Conservation (phyloP, 2,888 invertebrate genomes). For the Aporophyla lueneburgensis region DNA sequence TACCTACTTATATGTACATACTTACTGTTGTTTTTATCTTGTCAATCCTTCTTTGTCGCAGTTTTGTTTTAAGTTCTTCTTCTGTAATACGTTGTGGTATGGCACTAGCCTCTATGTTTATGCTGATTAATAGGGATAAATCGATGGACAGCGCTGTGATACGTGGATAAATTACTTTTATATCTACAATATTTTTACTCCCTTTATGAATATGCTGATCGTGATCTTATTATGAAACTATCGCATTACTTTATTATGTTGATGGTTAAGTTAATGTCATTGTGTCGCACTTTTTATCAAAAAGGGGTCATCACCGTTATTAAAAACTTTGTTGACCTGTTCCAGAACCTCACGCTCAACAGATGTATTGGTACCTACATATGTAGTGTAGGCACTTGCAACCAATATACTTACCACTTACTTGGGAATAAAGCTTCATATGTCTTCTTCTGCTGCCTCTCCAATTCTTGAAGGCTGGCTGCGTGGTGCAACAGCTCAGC, state of each 20-base stretch:
- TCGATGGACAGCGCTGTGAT: slow-evolving; percentile 63
- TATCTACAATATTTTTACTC: slow-evolving; percentile 45
- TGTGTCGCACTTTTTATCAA: no score
- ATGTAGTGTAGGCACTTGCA: background rate
- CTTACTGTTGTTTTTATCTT: background rate
- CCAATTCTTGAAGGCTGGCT: background rate
- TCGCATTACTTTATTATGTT: background rate
- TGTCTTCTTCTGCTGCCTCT: background rate
- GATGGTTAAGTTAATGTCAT: background rate
- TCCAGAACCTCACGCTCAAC: background rate
- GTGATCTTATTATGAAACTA: slow-evolving; percentile 28
- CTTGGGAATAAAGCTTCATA: background rate
- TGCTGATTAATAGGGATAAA: slow-evolving; percentile 66
- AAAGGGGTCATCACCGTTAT: background rate
- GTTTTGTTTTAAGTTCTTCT: background rate
- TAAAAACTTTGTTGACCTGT: background rate
- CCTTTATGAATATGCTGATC: slow-evolving; percentile 27
- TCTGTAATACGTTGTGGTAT: background rate
- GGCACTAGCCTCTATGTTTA: slow-evolving; percentile 54
- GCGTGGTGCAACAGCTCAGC: background rate
- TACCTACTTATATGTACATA: background rate
- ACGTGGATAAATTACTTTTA: slow-evolving; percentile 63
- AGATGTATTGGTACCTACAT: background rate
- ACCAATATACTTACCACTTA: background rate
- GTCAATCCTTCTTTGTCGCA: background rate